Evolutionary conservation across 2,113 vertebrate species (phyloP).

Genomic region (Catagonus wagneri): DNA sequence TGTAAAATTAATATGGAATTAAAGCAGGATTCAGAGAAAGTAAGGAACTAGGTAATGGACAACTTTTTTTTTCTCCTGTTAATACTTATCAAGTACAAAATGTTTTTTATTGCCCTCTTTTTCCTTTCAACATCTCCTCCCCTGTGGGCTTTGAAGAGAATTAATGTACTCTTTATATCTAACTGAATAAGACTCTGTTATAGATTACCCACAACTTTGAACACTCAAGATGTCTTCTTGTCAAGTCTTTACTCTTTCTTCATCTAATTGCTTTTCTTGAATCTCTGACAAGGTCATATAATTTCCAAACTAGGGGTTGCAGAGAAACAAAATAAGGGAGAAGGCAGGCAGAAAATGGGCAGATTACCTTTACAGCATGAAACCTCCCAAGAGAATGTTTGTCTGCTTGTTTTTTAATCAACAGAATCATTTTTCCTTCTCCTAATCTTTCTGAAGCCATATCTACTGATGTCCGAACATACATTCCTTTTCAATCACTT

Average conservation of each 20-base stretch:
- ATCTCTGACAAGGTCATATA: background rate
- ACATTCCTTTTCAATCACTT: background rate
- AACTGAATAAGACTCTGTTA: background rate
- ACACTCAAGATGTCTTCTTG: background rate
- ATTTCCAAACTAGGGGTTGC: background rate
- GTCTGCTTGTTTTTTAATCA: background rate
- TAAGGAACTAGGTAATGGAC: background rate
- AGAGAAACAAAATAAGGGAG: background rate
- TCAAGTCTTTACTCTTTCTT: background rate
- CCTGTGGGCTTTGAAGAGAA: background rate
- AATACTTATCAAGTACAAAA: background rate
- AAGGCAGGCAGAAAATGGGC: background rate
- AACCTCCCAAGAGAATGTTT: background rate
- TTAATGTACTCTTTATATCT: background rate
- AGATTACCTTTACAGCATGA: background rate
- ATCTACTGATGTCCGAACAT: background rate
- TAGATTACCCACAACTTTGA: background rate
- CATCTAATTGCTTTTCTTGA: background rate
- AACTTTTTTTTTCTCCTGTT: background rate
- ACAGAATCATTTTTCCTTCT: background rate
- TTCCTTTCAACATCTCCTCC: background rate
- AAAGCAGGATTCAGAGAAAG: background rate
- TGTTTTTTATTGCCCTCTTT: background rate
- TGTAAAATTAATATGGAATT: slow-evolving; percentile 8
- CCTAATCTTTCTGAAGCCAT: background rate